Conservation (phyloP, 2,113 vertebrate genomes). For the Semnopithecus entellus region DNA sequence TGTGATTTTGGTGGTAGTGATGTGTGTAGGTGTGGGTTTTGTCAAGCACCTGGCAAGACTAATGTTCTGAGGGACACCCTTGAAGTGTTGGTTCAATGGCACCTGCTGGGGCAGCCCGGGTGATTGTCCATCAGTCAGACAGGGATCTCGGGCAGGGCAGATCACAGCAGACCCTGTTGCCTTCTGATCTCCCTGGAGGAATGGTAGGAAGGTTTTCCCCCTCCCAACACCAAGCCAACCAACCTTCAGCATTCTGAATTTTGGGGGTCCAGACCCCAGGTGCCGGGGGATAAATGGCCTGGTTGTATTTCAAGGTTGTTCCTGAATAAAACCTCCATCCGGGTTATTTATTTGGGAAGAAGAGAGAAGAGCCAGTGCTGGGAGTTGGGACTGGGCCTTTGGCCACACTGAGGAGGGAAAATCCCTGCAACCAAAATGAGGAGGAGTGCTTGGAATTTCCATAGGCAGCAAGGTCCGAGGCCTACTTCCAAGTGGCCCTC, state of each 20-base stretch:
- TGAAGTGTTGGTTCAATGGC: neutral
- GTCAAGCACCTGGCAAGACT: neutral
- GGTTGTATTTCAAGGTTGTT: neutral
- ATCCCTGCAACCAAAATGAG: no score
- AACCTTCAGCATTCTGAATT: neutral
- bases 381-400: neutral
- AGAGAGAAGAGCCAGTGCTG: neutral
- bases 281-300: accelerated
- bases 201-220: neutral
- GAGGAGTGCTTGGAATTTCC: neutral
- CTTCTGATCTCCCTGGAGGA: neutral
- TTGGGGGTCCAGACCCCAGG: neutral
- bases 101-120: neutral
- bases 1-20: neutral
- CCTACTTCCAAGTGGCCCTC: no score
- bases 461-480: no score
- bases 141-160: neutral
- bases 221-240: neutral
- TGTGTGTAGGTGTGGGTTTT: accelerated
- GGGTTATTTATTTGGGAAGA: neutral
- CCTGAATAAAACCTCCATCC: neutral
- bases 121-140: accelerated
- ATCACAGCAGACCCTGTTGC: neutral
- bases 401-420: neutral
- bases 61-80: neutral